Conservation (phyloP, 2,113 vertebrate species). For the Bagarius yarrelli region DNA sequence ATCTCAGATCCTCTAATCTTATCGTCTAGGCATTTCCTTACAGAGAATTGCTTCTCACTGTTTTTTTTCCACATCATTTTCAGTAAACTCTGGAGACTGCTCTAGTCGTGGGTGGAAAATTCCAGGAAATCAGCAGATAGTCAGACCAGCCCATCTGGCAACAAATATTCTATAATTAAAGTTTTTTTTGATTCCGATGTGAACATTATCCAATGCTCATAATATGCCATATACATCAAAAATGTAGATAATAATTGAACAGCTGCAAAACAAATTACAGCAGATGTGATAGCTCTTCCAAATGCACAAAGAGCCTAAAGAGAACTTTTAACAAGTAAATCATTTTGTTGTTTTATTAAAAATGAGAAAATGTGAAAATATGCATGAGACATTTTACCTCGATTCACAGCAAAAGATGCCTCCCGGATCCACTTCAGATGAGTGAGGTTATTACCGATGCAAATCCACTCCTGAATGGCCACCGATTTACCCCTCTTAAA, state of each 20-base stretch:
- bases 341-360: neutral
- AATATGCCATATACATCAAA: no score
- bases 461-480: conserved; percentile 1
- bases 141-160: neutral
- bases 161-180: no score
- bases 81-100: neutral
- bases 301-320: neutral
- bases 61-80: neutral
- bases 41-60: neutral
- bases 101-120: neutral
- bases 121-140: neutral
- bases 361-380: neutral
- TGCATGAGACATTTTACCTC: neutral
- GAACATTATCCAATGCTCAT: neutral
- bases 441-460: conserved; percentile 36
- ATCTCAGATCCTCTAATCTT: neutral
- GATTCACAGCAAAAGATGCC: conserved; percentile 3
- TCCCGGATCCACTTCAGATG: neutral
- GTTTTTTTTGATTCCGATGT: neutral
- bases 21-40: neutral
- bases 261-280: neutral
- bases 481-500: neutral
- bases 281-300: no score
- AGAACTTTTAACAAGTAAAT: neutral
- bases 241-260: neutral